phyloP scores from a whole-genome alignment of 2,113 vertebrate species.

The Labrus mixtus region DNA sequence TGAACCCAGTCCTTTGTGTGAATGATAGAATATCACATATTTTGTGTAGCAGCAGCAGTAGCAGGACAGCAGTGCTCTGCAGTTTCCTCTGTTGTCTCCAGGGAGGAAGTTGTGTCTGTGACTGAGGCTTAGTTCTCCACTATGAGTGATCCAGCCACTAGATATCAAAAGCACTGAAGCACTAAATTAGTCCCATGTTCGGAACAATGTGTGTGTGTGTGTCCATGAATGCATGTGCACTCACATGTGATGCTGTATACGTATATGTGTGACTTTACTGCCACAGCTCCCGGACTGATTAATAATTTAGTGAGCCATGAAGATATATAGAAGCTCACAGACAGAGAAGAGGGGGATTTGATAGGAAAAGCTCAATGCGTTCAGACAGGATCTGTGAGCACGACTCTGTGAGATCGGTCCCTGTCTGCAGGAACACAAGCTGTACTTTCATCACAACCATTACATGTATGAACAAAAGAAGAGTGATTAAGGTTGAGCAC shows the following conservation, averaged over 20 bases:
- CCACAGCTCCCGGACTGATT: constrained; percentile 46
- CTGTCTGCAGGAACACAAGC: constrained; percentile 17
- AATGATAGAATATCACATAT: constrained; percentile 34
- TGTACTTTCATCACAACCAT: constrained; percentile 61
- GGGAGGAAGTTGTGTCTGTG: constrained; percentile 53
- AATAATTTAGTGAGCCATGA: constrained; percentile 70
- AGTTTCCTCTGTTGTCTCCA: constrained; percentile 28
- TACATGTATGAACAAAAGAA: constrained; percentile 59
- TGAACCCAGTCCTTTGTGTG: constrained; percentile 13
- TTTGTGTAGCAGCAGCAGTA: constrained; percentile 5
- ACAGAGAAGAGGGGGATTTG: neutral
- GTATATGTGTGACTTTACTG: constrained; percentile 37
- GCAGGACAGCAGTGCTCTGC: constrained; percentile 14
- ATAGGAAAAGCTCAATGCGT: constrained; percentile 20
- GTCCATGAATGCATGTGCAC: constrained; percentile 1
- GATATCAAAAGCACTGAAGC: constrained; percentile 54
- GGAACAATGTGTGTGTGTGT: constrained; percentile 26
- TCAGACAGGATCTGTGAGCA: constrained; percentile 23
- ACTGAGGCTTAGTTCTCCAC: constrained; percentile 27
- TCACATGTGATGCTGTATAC: constrained; percentile 14
- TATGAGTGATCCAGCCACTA: constrained; percentile 18
- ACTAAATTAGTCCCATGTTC: constrained; percentile 39
- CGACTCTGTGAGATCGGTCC: constrained; percentile 11
- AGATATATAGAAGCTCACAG: constrained; percentile 52
- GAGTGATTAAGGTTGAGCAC: constrained; percentile 19